Conservation (phyloP, 2,797 vertebrate genomes). For the Chaetophractus vellerosus region DNA sequence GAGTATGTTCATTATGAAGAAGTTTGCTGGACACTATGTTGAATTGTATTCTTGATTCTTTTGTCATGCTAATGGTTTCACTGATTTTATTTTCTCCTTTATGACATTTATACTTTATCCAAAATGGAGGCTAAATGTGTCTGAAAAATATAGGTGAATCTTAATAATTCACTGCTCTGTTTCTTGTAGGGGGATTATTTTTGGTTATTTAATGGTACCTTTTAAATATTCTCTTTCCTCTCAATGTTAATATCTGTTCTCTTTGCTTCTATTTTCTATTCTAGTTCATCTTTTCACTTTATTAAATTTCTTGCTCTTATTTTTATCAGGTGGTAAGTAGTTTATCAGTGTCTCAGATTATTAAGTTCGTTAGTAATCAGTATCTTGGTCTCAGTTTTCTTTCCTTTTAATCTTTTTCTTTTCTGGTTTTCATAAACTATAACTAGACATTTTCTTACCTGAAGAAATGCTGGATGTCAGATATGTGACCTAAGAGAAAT, state of each 20-base stretch:
- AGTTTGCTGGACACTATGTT: constrained; percentile 51
- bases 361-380: constrained; percentile 57
- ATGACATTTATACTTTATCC: not conserved
- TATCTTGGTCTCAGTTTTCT: constrained; percentile 61
- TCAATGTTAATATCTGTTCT: not conserved
- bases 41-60: constrained; percentile 55
- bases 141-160: constrained; percentile 14
- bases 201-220: constrained; percentile 28
- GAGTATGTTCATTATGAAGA: constrained; percentile 35
- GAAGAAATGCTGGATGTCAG: constrained; percentile 63
- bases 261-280: not conserved
- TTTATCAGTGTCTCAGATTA: constrained; percentile 18
- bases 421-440: constrained; percentile 46
- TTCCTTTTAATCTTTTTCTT: constrained; percentile 31
- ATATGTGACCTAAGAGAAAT: constrained; percentile 55
- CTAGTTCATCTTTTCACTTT: constrained; percentile 62
- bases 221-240: constrained; percentile 28
- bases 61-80: constrained; percentile 3
- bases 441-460: constrained; percentile 54
- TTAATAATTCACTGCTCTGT: constrained; percentile 33
- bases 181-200: not conserved
- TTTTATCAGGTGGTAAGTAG: constrained; percentile 26
- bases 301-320: constrained; percentile 60
- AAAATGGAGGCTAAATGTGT: constrained; percentile 57
- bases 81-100: not conserved